Percentiles rank a stretch among this genome's conserved stretches.
Evolutionary conservation across 2,113 vertebrate genomes (phyloP).

Genomic region (Panurus biarmicus): DNA sequence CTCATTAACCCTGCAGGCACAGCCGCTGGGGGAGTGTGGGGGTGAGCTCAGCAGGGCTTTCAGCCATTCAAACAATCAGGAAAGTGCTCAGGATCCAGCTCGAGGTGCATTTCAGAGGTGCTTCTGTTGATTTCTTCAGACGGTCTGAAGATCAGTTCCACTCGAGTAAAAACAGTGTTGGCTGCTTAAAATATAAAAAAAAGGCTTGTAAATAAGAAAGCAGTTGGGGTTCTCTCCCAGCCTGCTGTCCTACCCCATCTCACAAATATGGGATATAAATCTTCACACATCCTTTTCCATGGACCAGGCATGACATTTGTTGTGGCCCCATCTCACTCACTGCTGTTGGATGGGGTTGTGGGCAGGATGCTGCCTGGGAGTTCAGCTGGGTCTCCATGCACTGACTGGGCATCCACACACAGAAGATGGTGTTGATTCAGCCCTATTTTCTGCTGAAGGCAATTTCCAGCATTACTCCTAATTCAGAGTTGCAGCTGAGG

Average conservation of each 20-base stretch:
- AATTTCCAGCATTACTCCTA: not conserved
- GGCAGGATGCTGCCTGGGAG: not conserved
- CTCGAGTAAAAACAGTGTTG: not conserved
- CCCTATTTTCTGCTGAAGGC: not conserved
- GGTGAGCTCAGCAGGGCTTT: not conserved
- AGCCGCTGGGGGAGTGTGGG: fast-evolving
- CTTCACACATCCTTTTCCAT: not conserved
- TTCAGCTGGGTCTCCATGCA: not conserved
- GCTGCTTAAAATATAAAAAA: not conserved
- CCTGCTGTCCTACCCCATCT: not conserved
- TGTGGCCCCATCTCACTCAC: not conserved
- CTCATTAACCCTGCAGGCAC: not conserved
- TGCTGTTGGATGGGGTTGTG: not conserved
- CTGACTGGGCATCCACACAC: not conserved
- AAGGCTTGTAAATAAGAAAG: not conserved
- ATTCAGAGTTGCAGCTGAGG: not conserved
- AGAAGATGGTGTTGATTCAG: no score
- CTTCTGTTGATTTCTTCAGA: not conserved
- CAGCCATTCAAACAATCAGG: not conserved
- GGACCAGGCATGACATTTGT: not conserved
- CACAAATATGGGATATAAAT: not conserved
- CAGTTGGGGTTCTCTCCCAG: not conserved
- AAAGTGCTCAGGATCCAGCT: not conserved
- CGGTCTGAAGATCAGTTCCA: not conserved
- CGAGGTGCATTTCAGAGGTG: not conserved